Percentiles rank a stretch among this genome's conserved stretches.
These are phyloP conservation scores for Coregonus clupeaformis DNA, from an alignment of 2,113 vertebrate species.

Conservation along the genomic window DNA sequence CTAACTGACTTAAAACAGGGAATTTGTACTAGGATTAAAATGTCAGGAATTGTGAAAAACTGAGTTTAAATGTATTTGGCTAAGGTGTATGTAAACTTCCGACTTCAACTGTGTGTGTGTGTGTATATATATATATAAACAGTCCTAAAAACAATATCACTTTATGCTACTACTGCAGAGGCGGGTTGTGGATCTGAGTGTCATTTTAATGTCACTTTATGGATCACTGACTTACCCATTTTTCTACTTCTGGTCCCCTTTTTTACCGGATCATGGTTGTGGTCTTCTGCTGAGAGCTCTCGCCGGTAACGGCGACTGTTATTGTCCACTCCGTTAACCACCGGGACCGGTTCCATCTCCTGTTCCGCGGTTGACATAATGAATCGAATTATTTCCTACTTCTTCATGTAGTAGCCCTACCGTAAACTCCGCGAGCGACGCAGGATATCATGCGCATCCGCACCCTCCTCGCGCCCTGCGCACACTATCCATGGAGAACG, in stretches of 20 bases:
- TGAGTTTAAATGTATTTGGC: too few species aligned
- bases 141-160: too few species aligned
- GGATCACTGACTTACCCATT: conserved; percentile 16
- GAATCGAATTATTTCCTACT: background rate
- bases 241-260: conserved; percentile 9
- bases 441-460: background rate
- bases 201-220: background rate
- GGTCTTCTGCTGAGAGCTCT: conserved; percentile 26
- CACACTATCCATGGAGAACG: too few species aligned
- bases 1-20: too few species aligned
- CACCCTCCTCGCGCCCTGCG: background rate
- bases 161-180: background rate
- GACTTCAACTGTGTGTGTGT: too few species aligned
- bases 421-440: background rate
- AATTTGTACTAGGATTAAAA: too few species aligned
- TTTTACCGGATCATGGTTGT: conserved; percentile 18
- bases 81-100: too few species aligned
- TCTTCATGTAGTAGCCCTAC: background rate
- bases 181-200: too few species aligned
- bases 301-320: background rate
- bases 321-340: conserved; percentile 14
- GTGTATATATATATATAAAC: too few species aligned
- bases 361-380: conserved; percentile 36
- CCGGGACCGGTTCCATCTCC: conserved; percentile 13
- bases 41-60: too few species aligned